These are phyloP conservation scores for Pelecanoides urinatrix DNA, from an alignment of 2,113 vertebrate genomes.

Conservation along the genomic window DNA sequence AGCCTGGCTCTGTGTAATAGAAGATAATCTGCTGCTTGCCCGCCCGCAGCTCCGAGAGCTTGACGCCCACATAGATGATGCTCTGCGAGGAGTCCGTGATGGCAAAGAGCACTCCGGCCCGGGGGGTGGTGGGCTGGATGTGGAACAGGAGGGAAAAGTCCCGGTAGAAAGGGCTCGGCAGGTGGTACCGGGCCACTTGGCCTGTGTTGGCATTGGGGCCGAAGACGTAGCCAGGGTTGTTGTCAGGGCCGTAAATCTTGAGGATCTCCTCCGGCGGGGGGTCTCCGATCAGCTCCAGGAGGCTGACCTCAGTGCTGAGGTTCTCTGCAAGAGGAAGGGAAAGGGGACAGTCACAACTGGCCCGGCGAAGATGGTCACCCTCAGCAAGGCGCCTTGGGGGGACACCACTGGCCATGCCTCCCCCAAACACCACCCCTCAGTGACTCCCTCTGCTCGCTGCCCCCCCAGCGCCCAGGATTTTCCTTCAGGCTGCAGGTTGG, in stretches of 20 bases:
- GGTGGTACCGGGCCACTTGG: conserved; percentile 83
- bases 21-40: conserved; percentile 82
- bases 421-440: accelerated
- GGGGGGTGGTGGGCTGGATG: conserved; percentile 77
- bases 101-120: conserved; percentile 83
- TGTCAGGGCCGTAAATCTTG: conserved; percentile 73
- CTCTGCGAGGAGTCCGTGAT: conserved; percentile 83
- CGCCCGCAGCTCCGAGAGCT: conserved; percentile 73
- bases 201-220: conserved; percentile 78
- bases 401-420: not conserved
- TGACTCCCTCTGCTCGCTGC: accelerated
- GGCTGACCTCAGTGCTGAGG: conserved; percentile 72
- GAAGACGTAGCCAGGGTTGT: conserved; percentile 78
- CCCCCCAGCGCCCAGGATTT: not conserved
- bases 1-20: conserved; percentile 86
- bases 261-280: conserved; percentile 79
- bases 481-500: not conserved
- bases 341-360: not conserved
- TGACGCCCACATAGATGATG: conserved; percentile 85
- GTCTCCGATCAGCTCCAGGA: conserved; percentile 88
- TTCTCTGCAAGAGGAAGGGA: conserved; percentile 73
- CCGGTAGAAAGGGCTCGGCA: conserved; percentile 84
- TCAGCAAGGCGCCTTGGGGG: not conserved
- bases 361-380: not conserved
- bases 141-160: conserved; percentile 89